Evolutionary conservation across 2,113 vertebrate genomes (phyloP).

Genomic region (Cryptomyrus ogoouensis): DNA sequence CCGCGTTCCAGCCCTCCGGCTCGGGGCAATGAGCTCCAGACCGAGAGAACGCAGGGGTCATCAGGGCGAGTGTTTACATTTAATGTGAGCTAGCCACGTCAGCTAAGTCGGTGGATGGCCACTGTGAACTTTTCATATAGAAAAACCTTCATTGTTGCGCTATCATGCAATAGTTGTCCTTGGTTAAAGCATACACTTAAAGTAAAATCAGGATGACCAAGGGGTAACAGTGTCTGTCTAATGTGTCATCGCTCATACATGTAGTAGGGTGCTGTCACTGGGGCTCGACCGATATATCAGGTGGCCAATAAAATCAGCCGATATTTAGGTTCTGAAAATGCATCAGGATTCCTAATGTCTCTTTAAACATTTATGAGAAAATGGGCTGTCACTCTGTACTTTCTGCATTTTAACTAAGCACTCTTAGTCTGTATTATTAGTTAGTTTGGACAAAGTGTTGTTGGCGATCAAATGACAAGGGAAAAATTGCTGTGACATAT

Average conservation of each 20-base stretch:
- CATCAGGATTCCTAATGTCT: background rate
- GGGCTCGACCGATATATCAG: background rate
- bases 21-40: slow-evolving; percentile 62
- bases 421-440: background rate
- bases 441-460: background rate
- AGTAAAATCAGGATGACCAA: background rate
- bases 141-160: background rate
- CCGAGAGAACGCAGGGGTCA: slow-evolving; percentile 37
- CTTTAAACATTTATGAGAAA: background rate
- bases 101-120: background rate
- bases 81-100: background rate
- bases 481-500: background rate
- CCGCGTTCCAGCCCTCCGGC: slow-evolving; percentile 24
- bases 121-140: background rate
- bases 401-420: background rate
- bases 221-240: slow-evolving; percentile 26
- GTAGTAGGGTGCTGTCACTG: slow-evolving; percentile 29
- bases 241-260: background rate
- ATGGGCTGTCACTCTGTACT: background rate
- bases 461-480: background rate
- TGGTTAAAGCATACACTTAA: slow-evolving; percentile 28
- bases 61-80: background rate
- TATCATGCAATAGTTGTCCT: slow-evolving; percentile 20
- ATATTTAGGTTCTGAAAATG: background rate
- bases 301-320: background rate